Evolutionary conservation across 1,140 invertebrate genomes (phyloP).

Genomic region (Teleogryllus occipitalis): DNA sequence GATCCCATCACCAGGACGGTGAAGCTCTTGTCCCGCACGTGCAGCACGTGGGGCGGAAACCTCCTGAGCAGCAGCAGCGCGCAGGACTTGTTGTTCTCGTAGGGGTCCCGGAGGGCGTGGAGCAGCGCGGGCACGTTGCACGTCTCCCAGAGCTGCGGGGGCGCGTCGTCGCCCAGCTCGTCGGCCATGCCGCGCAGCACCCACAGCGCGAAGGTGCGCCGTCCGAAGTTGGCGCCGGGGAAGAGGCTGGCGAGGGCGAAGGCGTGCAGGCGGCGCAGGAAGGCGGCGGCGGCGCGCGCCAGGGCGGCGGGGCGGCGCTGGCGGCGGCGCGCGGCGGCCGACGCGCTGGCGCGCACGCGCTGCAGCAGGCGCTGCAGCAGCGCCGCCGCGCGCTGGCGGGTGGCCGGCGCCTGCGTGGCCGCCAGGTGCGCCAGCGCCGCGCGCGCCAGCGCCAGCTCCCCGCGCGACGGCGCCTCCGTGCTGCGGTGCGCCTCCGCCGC

Average conservation of each 20-base stretch:
- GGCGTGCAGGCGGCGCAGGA: not conserved
- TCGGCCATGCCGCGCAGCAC: no score
- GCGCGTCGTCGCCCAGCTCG: no score
- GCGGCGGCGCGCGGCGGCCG: no score
- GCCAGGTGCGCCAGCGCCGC: not conserved
- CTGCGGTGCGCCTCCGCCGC: not conserved
- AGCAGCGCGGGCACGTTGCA: not conserved
- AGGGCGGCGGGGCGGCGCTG: not conserved
- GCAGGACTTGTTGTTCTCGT: not conserved
- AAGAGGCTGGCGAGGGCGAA: not conserved
- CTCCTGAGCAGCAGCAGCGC: not conserved
- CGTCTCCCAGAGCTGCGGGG: not conserved
- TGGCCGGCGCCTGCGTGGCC: not conserved
- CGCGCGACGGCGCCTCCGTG: not conserved
- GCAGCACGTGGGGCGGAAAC: constrained; percentile 1
- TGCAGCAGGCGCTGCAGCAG: not conserved
- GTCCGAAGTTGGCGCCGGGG: not conserved
- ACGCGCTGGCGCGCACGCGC: not conserved
- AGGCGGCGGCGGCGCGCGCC: not conserved
- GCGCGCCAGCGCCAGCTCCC: not conserved
- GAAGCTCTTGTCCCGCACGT: constrained; percentile 34
- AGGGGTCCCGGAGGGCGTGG: not conserved
- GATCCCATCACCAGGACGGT: constrained; percentile 38
- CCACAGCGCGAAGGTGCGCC: no score
- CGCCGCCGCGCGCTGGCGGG: no score